A percentile compares a stretch with the other conserved stretches of the same genome.
phyloP scores from a whole-genome alignment of 2,888 invertebrate species.

The Drosophila histrio region DNA sequence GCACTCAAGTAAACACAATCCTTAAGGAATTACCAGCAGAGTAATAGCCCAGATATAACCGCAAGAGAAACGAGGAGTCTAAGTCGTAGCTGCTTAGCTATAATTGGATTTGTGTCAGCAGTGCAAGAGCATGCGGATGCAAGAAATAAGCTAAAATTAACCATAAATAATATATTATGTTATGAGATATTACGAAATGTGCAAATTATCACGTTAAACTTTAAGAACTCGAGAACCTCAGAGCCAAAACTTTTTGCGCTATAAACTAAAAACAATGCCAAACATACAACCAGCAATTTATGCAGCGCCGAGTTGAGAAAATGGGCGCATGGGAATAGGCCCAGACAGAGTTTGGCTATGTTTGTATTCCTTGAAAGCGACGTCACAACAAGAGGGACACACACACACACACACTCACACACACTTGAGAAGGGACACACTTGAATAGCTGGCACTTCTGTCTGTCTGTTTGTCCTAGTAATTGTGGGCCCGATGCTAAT shows the following conservation, averaged over 20 bases:
- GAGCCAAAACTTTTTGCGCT: constrained; percentile 40
- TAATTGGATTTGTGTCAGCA: constrained; percentile 60
- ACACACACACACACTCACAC: constrained; percentile 18
- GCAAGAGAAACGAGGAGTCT: background rate
- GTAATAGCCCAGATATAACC: constrained; percentile 52
- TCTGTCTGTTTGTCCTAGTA: constrained; percentile 51
- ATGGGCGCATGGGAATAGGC: constrained; percentile 58
- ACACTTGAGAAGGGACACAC: constrained; percentile 46
- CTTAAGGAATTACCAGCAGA: constrained; percentile 74
- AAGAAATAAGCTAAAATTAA: constrained; percentile 31
- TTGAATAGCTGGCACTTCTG: constrained; percentile 62
- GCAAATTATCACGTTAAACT: constrained; percentile 61
- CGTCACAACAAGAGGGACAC: constrained; percentile 18
- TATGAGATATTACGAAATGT: constrained; percentile 28
- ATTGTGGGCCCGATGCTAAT: constrained; percentile 72
- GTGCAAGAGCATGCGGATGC: constrained; percentile 15
- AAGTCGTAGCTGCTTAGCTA: constrained; percentile 59
- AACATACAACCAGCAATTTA: constrained; percentile 41
- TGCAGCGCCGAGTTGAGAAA: constrained; percentile 66
- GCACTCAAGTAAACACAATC: constrained; percentile 78
- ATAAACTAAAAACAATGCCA: constrained; percentile 49
- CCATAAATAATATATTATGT: constrained; percentile 55
- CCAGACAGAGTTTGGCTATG: constrained; percentile 25
- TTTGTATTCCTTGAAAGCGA: constrained; percentile 17
- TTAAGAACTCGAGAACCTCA: constrained; percentile 22